phyloP scores from a whole-genome alignment of 2,888 invertebrate genomes.

The Tetragonula carbonaria region DNA sequence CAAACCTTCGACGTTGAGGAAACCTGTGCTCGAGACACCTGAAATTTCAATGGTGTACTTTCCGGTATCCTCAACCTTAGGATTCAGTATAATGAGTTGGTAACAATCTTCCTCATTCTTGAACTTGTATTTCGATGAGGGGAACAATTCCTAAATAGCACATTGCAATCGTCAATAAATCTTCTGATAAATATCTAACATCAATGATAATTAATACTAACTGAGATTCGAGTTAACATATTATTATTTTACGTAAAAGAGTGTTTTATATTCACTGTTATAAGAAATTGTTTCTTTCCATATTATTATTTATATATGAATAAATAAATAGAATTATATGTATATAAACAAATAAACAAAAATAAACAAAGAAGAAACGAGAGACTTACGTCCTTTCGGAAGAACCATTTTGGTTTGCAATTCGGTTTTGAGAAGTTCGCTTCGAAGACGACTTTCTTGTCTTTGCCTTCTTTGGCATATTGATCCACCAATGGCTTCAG shows the following conservation, averaged over 20 bases:
- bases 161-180: neutral
- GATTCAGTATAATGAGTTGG: constrained; percentile 94
- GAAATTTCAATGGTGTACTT: constrained; percentile 98
- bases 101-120: constrained; percentile 96
- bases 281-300: too few relatives aligned
- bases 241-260: too few relatives aligned
- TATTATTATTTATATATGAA: too few relatives aligned
- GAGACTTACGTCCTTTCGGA: constrained; percentile 94
- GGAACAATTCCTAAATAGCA: constrained; percentile 92
- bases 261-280: too few relatives aligned
- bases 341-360: too few relatives aligned
- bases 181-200: fast-evolving
- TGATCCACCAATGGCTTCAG: constrained; percentile 97
- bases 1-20: constrained; percentile 95
- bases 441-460: constrained; percentile 97
- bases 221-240: too few relatives aligned
- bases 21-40: constrained; percentile 94
- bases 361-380: constrained; percentile 20
- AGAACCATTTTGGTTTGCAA: constrained; percentile 95
- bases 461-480: constrained; percentile 97
- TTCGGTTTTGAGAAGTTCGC: constrained; percentile 99
- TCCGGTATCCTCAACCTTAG: constrained; percentile 98
- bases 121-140: constrained; percentile 98
- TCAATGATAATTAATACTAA: too few relatives aligned
- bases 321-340: too few relatives aligned